A percentile compares a stretch with the other conserved stretches of the same genome.
phyloP scores from a whole-genome alignment of 2,113 vertebrate genomes.

The Mustela nigripes region DNA sequence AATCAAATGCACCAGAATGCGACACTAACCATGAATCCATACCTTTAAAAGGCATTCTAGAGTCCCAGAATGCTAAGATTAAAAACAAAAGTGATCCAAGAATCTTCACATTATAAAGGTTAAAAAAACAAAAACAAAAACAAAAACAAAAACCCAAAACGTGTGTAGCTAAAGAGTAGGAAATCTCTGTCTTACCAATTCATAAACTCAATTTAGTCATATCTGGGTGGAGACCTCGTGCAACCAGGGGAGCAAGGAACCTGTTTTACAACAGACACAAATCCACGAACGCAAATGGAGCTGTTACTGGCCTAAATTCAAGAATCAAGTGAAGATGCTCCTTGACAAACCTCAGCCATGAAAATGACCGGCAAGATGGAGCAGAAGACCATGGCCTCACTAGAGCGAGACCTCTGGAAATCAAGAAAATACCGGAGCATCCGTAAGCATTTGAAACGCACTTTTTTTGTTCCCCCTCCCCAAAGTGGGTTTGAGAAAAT shows the following conservation, averaged over 20 bases:
- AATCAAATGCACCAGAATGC: background rate
- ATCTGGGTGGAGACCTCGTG: background rate
- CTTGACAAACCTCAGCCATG: background rate
- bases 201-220: background rate
- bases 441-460: slow-evolving; percentile 71
- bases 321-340: background rate
- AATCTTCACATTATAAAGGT: background rate
- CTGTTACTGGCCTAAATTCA: background rate
- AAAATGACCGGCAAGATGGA: slow-evolving; percentile 27
- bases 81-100: background rate
- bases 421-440: slow-evolving; percentile 38
- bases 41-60: background rate
- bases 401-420: slow-evolving; percentile 70
- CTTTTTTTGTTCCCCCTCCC: background rate
- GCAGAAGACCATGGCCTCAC: slow-evolving; percentile 55
- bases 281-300: background rate
- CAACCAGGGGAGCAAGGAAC: background rate
- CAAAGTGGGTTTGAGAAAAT: slow-evolving; percentile 79
- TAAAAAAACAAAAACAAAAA: background rate
- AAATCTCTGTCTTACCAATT: background rate
- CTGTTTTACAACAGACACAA: background rate
- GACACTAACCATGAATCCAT: slow-evolving; percentile 8
- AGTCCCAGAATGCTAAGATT: background rate
- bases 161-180: background rate
- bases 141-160: background rate